These are phyloP conservation scores for Cebidichthys violaceus DNA, from an alignment of 2,113 vertebrate species.

Conservation along the genomic window DNA sequence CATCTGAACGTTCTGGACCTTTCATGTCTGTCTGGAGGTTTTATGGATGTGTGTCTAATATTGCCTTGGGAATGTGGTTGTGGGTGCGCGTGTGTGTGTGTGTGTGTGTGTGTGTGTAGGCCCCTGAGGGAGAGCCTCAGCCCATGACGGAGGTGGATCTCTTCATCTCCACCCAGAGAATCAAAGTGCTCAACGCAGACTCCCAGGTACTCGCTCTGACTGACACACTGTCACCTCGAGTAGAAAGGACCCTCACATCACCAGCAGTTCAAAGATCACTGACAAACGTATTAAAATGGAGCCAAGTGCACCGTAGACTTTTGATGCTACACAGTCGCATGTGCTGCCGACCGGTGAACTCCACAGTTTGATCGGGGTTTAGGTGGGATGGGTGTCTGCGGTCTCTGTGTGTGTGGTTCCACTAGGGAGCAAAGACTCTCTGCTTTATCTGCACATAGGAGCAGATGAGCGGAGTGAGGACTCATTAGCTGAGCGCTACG, in stretches of 20 bases:
- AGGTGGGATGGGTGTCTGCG: too few relatives aligned
- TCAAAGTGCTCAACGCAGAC: slow-evolving; percentile 97
- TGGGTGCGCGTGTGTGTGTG: slow-evolving; percentile 6
- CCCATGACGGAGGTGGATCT: slow-evolving; percentile 98
- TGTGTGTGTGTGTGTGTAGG: slow-evolving; percentile 78
- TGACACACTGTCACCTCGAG: background rate
- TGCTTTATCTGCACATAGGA: too few relatives aligned
- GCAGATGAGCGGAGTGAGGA: too few relatives aligned
- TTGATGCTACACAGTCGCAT: too few relatives aligned
- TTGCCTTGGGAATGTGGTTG: background rate
- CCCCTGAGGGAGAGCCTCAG: slow-evolving; percentile 91
- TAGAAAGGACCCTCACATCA: background rate
- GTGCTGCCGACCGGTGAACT: too few relatives aligned
- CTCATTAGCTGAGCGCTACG: too few relatives aligned
- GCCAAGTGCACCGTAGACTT: too few relatives aligned
- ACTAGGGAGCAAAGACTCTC: too few relatives aligned
- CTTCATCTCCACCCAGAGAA: slow-evolving; percentile 98
- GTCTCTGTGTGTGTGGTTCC: too few relatives aligned
- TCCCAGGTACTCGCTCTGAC: slow-evolving; percentile 89
- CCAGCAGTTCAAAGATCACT: background rate
- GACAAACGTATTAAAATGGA: too few relatives aligned
- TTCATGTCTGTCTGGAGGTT: background rate
- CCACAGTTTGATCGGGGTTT: too few relatives aligned
- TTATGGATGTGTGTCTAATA: slow-evolving; percentile 7
- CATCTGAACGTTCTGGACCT: background rate